Percentiles rank a stretch among this genome's conserved stretches.
These are phyloP conservation scores for Caranx ignobilis DNA, from an alignment of 2,113 vertebrate genomes.

Conservation along the genomic window DNA sequence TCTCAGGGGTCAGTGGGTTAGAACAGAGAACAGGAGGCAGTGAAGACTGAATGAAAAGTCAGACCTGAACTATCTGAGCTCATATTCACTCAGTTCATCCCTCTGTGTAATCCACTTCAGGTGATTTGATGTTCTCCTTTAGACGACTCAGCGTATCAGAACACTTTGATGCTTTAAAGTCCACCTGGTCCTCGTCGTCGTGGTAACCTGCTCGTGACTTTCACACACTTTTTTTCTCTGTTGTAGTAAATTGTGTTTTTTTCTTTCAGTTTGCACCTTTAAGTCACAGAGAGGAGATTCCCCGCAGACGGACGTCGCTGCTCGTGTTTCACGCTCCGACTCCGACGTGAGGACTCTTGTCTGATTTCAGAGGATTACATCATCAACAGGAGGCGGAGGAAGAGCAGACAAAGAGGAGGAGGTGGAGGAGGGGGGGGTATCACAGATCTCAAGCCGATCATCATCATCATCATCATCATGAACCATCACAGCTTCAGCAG, in stretches of 20 bases:
- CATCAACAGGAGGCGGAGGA: constrained; percentile 15
- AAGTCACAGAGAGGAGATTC: too few species aligned
- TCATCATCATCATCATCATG: neutral
- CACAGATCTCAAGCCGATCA: constrained; percentile 4
- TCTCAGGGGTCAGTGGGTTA: too few species aligned
- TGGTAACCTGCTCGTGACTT: too few species aligned
- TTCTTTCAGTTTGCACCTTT: too few species aligned
- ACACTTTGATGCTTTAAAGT: neutral
- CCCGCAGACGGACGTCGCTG: neutral
- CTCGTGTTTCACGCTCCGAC: neutral
- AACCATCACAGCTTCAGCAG: too few species aligned
- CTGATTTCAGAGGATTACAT: constrained; percentile 50
- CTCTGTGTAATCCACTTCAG: neutral
- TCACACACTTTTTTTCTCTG: too few species aligned
- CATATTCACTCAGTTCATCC: neutral
- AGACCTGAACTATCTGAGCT: neutral
- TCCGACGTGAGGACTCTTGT: neutral
- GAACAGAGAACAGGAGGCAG: neutral
- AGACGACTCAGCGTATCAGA: neutral
- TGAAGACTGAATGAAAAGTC: neutral
- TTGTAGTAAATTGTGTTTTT: too few species aligned
- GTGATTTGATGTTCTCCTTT: neutral
- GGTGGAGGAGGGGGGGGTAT: neutral
- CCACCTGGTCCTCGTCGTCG: too few species aligned
- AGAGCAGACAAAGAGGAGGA: neutral